phyloP scores from a whole-genome alignment of 1,140 invertebrate genomes.

The Apis cerana region DNA sequence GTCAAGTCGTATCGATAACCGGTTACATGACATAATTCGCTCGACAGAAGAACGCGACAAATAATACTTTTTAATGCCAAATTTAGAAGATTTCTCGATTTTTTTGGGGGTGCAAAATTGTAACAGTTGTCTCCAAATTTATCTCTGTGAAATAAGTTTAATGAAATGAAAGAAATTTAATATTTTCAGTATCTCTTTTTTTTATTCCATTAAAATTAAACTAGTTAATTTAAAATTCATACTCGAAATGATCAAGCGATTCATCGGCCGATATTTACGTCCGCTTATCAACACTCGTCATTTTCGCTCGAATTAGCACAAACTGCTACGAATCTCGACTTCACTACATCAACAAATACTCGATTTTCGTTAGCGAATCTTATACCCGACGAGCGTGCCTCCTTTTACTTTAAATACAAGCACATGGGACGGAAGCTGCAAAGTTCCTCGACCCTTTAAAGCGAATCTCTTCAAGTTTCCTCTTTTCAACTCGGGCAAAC shows the following conservation, averaged over 20 bases:
- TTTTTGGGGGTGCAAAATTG: too few species aligned
- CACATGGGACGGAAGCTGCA: background rate
- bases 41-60: background rate
- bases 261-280: background rate
- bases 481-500: background rate
- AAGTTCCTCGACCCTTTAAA: slow-evolving; percentile 22
- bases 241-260: background rate
- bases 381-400: background rate
- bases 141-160: too few species aligned
- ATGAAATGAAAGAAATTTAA: too few species aligned
- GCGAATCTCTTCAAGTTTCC: slow-evolving; percentile 29
- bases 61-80: background rate
- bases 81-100: too few species aligned
- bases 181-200: too few species aligned
- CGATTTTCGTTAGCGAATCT: slow-evolving; percentile 22
- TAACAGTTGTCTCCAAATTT: too few species aligned
- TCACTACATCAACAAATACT: background rate
- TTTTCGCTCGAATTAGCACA: background rate
- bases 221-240: too few species aligned
- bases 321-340: background rate
- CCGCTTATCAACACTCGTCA: background rate
- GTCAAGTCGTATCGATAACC: slow-evolving; percentile 17
- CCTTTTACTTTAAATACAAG: background rate
- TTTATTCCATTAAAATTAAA: too few species aligned
- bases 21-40: background rate